Evolutionary conservation across 2,113 vertebrate species (phyloP), one percentile per base, ranked within the genome.

Genomic region (Calonectris borealis): DNA sequence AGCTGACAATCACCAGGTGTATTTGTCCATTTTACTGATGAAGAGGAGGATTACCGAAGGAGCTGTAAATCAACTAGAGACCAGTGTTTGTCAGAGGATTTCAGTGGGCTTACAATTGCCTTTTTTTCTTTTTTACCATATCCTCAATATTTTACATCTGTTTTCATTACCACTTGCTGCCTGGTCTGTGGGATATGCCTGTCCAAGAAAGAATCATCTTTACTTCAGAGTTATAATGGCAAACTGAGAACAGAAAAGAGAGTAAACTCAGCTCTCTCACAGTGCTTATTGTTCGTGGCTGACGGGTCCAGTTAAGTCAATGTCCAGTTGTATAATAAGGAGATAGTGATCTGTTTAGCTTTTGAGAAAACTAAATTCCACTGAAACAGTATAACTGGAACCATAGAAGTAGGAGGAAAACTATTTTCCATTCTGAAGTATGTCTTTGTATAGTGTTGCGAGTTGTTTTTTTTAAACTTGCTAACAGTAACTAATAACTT

Each of bases 401-500:
- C 75, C 27, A 12, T 4, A 38, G 91, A 91, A 93, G 94, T 96
- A 90, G 94, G 94, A 95, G 89, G 89, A 83, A 94, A 96, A 44
- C 70, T 94, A 91, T 96, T 96, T 96, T 91, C 91, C 84, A 17
- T 85, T 82, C 89, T 96, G 81, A 97, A 95, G 38, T 83, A 25
- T 73, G 54, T 49, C 94, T 94, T 97, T 95, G 93, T 97, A 8
- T 83, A 64, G 49, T 21, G 72, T 44, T 83, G 69, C 0, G 7
- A 94, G 83, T 49, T 96, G 83, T 20, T 32, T 72, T 93, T 92
- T 90, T 94, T 22, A 57, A 94, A 82, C 79, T 96, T 38, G 29
- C 89, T 75, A 96, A 90, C 71, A 91, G 89, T 94, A 95, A 95
- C 95, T 89, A 96, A 88, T 96, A 93, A 86, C 86, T 93, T 87